Evolutionary conservation across 2,113 vertebrate genomes (phyloP).

Genomic region (Stictonetta naevosa): DNA sequence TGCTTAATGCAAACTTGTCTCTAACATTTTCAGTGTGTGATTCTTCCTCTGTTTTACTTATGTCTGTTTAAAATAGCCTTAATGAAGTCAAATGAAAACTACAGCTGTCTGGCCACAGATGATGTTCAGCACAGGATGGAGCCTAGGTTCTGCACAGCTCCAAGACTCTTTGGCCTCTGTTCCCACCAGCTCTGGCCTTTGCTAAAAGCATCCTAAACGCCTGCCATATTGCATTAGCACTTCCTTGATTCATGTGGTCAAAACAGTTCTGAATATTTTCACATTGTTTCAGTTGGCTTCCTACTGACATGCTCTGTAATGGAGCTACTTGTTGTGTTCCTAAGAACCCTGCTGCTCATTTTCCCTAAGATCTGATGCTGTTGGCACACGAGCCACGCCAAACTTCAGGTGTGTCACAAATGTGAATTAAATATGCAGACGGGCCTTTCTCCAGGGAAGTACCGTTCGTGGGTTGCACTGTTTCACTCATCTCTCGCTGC

Average conservation of each 20-base stretch:
- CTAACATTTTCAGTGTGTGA: not conserved
- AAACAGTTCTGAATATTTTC: not conserved
- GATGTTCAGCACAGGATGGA: fast-evolving
- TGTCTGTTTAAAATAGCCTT: not conserved
- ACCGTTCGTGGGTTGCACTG: not conserved
- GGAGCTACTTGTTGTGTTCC: not conserved
- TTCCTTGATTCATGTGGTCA: not conserved
- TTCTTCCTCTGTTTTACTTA: not conserved
- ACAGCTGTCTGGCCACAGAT: not conserved
- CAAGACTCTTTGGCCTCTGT: not conserved
- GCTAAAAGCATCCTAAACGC: not conserved
- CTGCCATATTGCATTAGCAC: not conserved
- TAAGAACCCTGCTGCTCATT: not conserved
- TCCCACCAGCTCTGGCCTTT: not conserved
- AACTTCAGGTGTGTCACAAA: not conserved
- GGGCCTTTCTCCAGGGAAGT: not conserved
- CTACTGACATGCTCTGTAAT: not conserved
- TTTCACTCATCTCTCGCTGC: not conserved
- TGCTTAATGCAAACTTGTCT: not conserved
- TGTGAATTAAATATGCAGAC: not conserved
- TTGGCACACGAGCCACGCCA: not conserved
- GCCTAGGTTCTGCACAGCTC: not conserved
- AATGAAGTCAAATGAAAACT: not conserved
- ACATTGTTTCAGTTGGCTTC: not conserved
- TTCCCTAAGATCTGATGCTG: not conserved